Evolutionary conservation across 2,888 invertebrate species (phyloP), one percentile per base, ranked within the genome.

Genomic region (Hypomecis punctinalis): DNA sequence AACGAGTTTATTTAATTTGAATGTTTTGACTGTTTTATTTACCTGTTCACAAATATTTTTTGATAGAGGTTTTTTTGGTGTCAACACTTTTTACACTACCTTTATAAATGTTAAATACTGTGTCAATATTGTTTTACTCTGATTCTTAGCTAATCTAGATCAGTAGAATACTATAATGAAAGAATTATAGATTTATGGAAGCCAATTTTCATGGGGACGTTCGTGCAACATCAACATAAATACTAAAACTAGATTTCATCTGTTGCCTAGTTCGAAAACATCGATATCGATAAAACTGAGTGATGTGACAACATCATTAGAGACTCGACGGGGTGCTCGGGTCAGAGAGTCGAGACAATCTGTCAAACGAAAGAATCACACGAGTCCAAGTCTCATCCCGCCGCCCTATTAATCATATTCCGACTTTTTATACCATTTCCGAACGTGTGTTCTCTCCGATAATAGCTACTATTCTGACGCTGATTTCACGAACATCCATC

Each of bases 361-460:
- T 92, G 93, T 93, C 93, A 93, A 89, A 89, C 84, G 85, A 88
- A 87, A 88, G 91, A 91, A 92, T 92, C 92, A 91, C 91, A 91
- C 86, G 88, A 88, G 82, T 81, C 76, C 81, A 78, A 78, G 77
- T 81, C 89, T 82, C 81, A 78, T 80, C 80, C 83, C 86, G 85
- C 85, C 82, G 86, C 78, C 90, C 90, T 91, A 93, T 93, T 91
- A 91, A 93, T 93, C 92, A 91, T 91, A 89, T 90, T 90, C 89
- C 86, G 86, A 85, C 78, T 79, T 88, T 91, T 91, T 91, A 91
- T 88, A 88, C 85, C 76, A 87, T 88, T 90, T 88, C 86, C 85
- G 84, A 89, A 90, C 89, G 84, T 88, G 81, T 91, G 90, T 90
- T 90, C 89, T 89, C 84, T 87, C 83, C 66, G 82, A 85, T 90